Base-by-base conservation (phyloP, 2,797 vertebrate genomes). In the Onychomys torridus region DNA sequence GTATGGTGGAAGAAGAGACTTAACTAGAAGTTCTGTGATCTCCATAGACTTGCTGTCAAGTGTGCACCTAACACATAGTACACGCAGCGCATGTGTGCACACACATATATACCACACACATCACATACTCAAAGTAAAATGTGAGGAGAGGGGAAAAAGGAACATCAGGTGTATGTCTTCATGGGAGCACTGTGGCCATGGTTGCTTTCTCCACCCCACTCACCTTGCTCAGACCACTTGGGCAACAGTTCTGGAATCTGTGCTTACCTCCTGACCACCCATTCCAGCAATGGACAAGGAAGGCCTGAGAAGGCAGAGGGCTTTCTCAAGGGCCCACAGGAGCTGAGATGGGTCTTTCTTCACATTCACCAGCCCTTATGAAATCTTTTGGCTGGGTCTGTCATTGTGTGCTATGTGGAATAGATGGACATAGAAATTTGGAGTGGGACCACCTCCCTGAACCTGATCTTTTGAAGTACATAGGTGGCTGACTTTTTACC, bases 201-300 rank as follows among this genome's bases (percentile, higher is more conserved):
- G 16, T 37, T 0, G 0, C 93, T 93, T 96, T 93, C 77, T 78
- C 19, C 82, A 96, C 17, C 43, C 13, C 11, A 29, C 10, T 21
- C 2, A 14, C 65, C 73, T 57, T 93, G n/a, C 73, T 7, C 29
- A 78, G 81, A 52, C n/a, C 59, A 46, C 67, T 94, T 90, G 77
- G 37, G 84, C 92, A 96, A 97, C 52, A 16, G 67, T 91, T 93
- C 63, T 19, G 1, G 59, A 78, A 63, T 89, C 63, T 88, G 73
- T 92, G 78, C 4, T 63, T 46, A 40, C 25, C n/a, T 73, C 69
- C 79, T 88, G 79, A 52, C 57, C 52, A 49, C 10, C 12, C 63
- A 23, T 79, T 90, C 73, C 25, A 83, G 83, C 79, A 91, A 83
- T 12, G 3, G 85, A 59, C 88, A 85, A 34, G 57, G 49, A 52